Conservation (phyloP, 2,888 invertebrate species). For the Disparrhopalites patrizii region DNA sequence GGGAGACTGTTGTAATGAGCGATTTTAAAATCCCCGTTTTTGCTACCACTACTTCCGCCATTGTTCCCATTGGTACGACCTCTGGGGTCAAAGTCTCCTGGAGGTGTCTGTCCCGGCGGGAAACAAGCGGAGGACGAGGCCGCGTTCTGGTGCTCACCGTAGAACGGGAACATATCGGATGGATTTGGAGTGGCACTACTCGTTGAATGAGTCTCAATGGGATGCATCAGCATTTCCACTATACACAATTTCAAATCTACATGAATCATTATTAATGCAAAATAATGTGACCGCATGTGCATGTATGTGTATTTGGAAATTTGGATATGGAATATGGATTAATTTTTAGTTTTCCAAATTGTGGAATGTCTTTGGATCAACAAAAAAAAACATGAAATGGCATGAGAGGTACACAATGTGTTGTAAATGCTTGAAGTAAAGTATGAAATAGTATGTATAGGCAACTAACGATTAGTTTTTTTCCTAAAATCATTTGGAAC, state of each 20-base stretch:
- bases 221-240: constrained; percentile 25
- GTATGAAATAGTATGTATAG: too few species aligned
- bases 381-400: too few species aligned
- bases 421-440: too few species aligned
- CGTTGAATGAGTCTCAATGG: constrained; percentile 17
- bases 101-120: background rate
- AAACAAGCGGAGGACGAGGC: background rate
- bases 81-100: too few species aligned
- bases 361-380: too few species aligned
- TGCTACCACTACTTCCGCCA: background rate
- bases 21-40: background rate
- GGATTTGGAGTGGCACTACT: constrained; percentile 20
- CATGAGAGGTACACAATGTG: too few species aligned
- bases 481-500: constrained; percentile 12
- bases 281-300: too few species aligned
- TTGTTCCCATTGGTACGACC: background rate
- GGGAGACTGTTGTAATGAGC: constrained; percentile 25
- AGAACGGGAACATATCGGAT: constrained; percentile 14
- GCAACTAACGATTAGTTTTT: constrained; percentile 5
- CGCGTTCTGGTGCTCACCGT: background rate
- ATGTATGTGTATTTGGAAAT: too few species aligned
- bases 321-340: too few species aligned
- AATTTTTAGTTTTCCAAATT: too few species aligned
- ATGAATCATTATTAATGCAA: too few species aligned
- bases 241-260: too few species aligned